Evolutionary conservation across 2,113 vertebrate genomes (phyloP).

Genomic region (Myanophis thanlyinensis): DNA sequence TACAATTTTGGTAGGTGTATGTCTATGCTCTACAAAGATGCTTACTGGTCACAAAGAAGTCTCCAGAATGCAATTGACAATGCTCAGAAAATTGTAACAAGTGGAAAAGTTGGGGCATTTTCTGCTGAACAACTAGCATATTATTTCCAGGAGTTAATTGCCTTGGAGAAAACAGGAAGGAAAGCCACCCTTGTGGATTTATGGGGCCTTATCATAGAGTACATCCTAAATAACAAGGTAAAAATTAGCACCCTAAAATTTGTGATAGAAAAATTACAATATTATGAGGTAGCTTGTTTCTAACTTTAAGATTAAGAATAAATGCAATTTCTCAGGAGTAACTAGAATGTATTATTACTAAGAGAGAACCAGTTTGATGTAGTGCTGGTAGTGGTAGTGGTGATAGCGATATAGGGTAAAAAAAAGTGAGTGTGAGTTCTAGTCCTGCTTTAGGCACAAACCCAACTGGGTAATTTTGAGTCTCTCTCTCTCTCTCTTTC

Average conservation of each 20-base stretch:
- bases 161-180: slow-evolving; percentile 50
- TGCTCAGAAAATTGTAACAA: slow-evolving; percentile 57
- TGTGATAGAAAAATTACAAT: not conserved
- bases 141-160: slow-evolving; percentile 62
- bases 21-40: slow-evolving; percentile 67
- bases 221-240: slow-evolving; percentile 74
- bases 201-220: slow-evolving; percentile 72
- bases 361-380: not conserved
- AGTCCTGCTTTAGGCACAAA: not conserved
- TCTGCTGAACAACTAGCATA: slow-evolving; percentile 60
- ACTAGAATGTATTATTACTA: not conserved
- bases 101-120: slow-evolving; percentile 52
- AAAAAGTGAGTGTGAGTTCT: not conserved
- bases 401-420: not conserved
- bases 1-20: slow-evolving; percentile 67
- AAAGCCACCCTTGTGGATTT: slow-evolving; percentile 62
- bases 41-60: slow-evolving; percentile 71
- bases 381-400: not conserved
- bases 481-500: not conserved
- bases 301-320: not conserved
- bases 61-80: slow-evolving; percentile 49
- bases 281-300: not conserved
- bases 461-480: not conserved
- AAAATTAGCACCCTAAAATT: not conserved
- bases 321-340: not conserved